Conservation (phyloP, 2,888 invertebrate genomes). For the Drosophila nigricruria region DNA sequence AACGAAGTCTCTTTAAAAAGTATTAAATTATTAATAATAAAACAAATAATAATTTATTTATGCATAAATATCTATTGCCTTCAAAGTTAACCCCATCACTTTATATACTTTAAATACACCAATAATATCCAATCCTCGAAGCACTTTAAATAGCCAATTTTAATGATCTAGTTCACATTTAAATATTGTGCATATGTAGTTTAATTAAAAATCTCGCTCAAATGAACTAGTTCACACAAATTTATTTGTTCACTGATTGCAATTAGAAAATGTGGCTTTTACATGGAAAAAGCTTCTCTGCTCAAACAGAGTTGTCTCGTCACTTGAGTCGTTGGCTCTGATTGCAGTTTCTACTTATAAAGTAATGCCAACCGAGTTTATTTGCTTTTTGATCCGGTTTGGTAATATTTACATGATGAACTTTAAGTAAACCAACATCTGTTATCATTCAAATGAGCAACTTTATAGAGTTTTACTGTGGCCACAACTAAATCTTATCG, state of each 20-base stretch:
- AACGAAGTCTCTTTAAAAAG: too few species aligned
- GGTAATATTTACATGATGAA: not conserved
- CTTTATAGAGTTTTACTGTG: not conserved
- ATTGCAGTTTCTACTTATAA: not conserved
- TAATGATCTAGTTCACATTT: too few species aligned
- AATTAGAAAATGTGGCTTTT: not conserved
- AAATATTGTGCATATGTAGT: not conserved
- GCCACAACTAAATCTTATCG: constrained; percentile 21
- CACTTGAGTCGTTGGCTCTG: not conserved
- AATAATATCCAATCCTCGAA: too few species aligned
- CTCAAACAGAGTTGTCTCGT: not conserved
- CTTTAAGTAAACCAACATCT: not conserved
- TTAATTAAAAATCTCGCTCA: not conserved
- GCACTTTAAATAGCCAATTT: too few species aligned
- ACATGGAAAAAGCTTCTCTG: not conserved
- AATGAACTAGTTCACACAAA: constrained; percentile 14
- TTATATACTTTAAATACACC: too few species aligned
- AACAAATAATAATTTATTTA: too few species aligned
- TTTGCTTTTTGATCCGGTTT: not conserved
- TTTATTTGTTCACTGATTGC: not conserved
- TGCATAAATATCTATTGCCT: too few species aligned
- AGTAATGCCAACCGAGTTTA: not conserved
- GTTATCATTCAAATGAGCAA: constrained; percentile 1
- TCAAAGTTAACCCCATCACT: too few species aligned
- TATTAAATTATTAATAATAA: too few species aligned